Evolutionary conservation across 2,888 invertebrate genomes (phyloP).

Genomic region (Sarcophaga carnaria): DNA sequence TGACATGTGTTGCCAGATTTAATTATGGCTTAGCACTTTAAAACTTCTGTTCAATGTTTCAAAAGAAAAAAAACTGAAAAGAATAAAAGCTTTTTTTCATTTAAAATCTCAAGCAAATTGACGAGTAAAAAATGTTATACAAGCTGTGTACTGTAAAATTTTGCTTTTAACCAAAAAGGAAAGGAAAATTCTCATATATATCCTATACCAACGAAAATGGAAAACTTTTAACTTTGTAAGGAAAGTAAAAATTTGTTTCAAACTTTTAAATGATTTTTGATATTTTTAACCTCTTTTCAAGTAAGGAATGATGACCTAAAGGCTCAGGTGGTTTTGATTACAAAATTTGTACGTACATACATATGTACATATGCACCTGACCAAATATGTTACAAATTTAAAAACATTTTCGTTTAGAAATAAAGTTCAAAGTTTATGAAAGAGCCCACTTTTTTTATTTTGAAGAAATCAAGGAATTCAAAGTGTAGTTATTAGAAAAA

Average conservation of each 20-base stretch:
- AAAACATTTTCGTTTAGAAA: too few species aligned
- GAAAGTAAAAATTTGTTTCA: not conserved
- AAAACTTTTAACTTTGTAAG: not conserved
- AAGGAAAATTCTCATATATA: too few species aligned
- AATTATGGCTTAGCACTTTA: slow-evolving; percentile 31
- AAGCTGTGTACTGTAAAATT: slow-evolving; percentile 2
- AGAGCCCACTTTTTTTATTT: too few species aligned
- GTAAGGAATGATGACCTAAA: too few species aligned
- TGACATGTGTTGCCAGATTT: slow-evolving; percentile 55
- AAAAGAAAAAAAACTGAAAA: slow-evolving; percentile 10
- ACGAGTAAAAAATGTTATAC: slow-evolving; percentile 1
- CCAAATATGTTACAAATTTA: too few species aligned
- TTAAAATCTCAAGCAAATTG: not conserved
- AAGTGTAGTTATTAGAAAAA: too few species aligned
- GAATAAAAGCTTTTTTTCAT: not conserved
- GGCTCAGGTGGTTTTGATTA: too few species aligned
- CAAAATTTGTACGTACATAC: too few species aligned
- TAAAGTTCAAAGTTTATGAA: too few species aligned
- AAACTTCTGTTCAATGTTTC: slow-evolving; percentile 8
- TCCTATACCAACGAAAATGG: too few species aligned
- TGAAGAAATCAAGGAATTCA: too few species aligned
- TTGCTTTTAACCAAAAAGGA: not conserved
- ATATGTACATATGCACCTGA: too few species aligned
- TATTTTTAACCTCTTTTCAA: not conserved
- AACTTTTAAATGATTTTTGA: not conserved